Evolutionary conservation across 1,140 invertebrate genomes (phyloP), one percentile per base, ranked within the genome.

Genomic region (Campoletis sonorensis): DNA sequence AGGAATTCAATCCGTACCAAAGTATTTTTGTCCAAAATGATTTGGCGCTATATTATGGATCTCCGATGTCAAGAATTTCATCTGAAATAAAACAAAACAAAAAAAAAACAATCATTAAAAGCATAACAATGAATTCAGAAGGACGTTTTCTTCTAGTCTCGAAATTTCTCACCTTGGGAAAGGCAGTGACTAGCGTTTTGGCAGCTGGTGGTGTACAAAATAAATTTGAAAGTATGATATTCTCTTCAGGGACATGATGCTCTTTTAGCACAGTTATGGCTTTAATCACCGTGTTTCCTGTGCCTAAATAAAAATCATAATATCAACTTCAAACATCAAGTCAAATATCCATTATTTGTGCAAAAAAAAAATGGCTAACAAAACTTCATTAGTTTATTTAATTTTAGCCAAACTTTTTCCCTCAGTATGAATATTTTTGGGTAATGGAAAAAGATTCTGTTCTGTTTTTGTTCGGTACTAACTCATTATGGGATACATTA

Each of bases 401-500:
- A 33, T 33, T 33, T 33, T 4, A 33, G 3, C 30, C n/a, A n/a
- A n/a, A 33, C 3, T 7, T 33, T 33, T 33, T 33, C 30, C 30
- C 7, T 33, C 30, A 33, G 2, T 33, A 4, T 4, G 7, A 33
- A 33, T 33, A 33, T 33, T 33, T 4, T 33, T 11, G 13, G 37
- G 58, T 58, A 58, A 64, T 58, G 16, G 23, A 30, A 49, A 54
- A 45, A 18, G 26, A 73, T 26, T n/a, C 68, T 27, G 18, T 51
- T 81, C 7, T 33, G 30, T 33, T 79, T 45, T 11, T 49, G 23
- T 13, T 30, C 10, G 23, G 23, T 82, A 93, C 94, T 92, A 87
- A 95, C 97, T 98, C 97, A 99, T 98, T 78, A 99, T 99, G 23
- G 98, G 98, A 92, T 99, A 99, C 97, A 99, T 98, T 0, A 99